These are phyloP conservation scores for Denticeps clupeoides DNA, from an alignment of 2,797 vertebrate species.

Conservation along the genomic window DNA sequence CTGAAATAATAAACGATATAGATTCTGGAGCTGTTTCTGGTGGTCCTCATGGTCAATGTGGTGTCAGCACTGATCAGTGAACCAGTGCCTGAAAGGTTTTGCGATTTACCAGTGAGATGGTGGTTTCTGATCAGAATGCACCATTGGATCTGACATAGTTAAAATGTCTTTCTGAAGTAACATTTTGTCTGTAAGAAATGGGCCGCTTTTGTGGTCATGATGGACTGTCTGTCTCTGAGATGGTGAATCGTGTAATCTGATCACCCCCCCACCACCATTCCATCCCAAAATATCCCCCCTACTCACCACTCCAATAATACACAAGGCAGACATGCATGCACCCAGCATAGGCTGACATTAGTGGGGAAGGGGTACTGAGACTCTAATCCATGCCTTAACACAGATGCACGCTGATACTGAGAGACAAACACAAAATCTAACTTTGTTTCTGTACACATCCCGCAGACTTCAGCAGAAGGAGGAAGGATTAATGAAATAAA, in stretches of 20 bases:
- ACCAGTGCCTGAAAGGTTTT: no score
- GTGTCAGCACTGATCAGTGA: no score
- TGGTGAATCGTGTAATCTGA: slow-evolving; percentile 42
- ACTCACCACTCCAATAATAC: slow-evolving; percentile 11
- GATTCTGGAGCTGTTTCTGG: slow-evolving; percentile 36
- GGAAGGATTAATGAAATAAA: no score
- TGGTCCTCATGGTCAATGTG: not conserved
- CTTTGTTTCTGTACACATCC: no score
- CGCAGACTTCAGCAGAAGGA: no score
- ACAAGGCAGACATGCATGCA: slow-evolving; percentile 7
- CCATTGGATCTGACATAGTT: no score
- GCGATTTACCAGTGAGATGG: no score
- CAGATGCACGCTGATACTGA: not conserved
- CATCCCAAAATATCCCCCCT: slow-evolving; percentile 51
- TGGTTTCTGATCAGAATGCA: no score
- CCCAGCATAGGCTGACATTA: not conserved
- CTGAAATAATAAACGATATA: slow-evolving; percentile 50
- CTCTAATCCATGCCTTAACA: not conserved
- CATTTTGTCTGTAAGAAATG: no score
- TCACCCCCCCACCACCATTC: slow-evolving; percentile 29
- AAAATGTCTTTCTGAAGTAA: no score
- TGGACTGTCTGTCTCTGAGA: slow-evolving; percentile 23
- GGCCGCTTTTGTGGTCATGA: not conserved
- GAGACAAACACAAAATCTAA: not conserved
- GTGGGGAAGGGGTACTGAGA: not conserved